phyloP scores from a whole-genome alignment of 2,888 invertebrate species.

The Timema cristinae region DNA sequence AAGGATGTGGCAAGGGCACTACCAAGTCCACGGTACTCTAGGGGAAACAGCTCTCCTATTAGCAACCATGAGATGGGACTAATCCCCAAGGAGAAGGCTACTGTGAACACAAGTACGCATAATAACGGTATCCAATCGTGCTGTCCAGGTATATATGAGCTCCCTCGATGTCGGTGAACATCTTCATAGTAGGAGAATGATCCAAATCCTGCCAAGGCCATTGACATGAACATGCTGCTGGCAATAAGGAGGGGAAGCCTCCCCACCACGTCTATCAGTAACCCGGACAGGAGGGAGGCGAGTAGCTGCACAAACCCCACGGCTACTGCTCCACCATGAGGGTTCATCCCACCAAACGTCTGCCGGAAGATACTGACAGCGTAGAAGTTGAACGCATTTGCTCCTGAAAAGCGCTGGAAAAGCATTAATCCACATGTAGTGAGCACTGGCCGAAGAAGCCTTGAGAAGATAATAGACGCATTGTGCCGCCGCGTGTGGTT shows the following conservation, averaged over 20 bases:
- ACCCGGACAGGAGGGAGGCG: conserved; percentile 75
- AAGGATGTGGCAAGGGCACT: conserved; percentile 82
- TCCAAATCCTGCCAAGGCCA: conserved; percentile 81
- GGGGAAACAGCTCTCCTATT: conserved; percentile 77
- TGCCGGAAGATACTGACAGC: conserved; percentile 82
- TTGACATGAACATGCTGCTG: conserved; percentile 78
- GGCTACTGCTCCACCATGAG: conserved; percentile 78
- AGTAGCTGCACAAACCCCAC: conserved; percentile 80
- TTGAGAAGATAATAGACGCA: conserved; percentile 42
- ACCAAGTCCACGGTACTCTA: conserved; percentile 80
- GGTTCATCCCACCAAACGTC: conserved; percentile 76
- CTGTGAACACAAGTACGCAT: conserved; percentile 77
- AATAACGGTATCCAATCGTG: conserved; percentile 80
- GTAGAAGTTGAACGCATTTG: conserved; percentile 80
- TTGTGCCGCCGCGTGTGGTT: conserved; percentile 40
- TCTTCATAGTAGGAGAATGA: conserved; percentile 79
- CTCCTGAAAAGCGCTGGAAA: conserved; percentile 77
- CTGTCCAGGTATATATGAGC: conserved; percentile 47
- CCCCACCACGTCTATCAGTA: conserved; percentile 82
- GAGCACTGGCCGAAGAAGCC: conserved; percentile 65
- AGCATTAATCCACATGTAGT: conserved; percentile 85
- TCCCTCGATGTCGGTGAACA: conserved; percentile 49
- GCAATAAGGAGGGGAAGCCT: conserved; percentile 77
- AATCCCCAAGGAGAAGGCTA: conserved; percentile 82
- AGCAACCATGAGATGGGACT: conserved; percentile 84